Conservation (phyloP, 2,113 vertebrate genomes). For the Aptenodytes patagonicus region DNA sequence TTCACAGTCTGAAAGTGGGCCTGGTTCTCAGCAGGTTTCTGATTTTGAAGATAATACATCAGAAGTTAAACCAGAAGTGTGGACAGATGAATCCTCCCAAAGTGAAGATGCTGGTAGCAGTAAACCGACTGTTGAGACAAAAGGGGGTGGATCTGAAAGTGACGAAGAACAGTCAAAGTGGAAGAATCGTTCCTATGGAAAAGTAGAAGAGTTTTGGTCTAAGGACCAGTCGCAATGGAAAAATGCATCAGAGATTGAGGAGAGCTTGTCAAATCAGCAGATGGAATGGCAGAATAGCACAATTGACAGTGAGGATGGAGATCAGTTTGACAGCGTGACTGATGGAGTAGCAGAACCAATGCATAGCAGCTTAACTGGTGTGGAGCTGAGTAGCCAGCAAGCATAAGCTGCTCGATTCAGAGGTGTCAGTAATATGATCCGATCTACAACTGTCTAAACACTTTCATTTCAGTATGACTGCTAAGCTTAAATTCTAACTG, state of each 20-base stretch:
- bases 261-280: conserved; percentile 76
- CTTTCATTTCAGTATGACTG: conserved; percentile 47
- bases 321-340: conserved; percentile 76
- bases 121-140: conserved; percentile 75
- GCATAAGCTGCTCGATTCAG: conserved; percentile 41
- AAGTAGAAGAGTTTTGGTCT: conserved; percentile 81
- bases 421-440: neutral
- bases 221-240: conserved; percentile 83
- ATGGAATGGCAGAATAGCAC: conserved; percentile 82
- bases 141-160: conserved; percentile 63
- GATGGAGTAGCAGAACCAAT: conserved; percentile 76
- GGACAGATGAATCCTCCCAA: conserved; percentile 81
- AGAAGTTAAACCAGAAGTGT: conserved; percentile 75
- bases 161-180: conserved; percentile 77
- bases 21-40: conserved; percentile 74
- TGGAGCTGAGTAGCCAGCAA: conserved; percentile 84
- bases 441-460: conserved; percentile 29
- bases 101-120: conserved; percentile 81
- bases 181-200: conserved; percentile 83
- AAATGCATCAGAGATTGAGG: conserved; percentile 71
- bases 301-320: conserved; percentile 80
- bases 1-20: conserved; percentile 76
- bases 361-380: conserved; percentile 75
- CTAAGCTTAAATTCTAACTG: conserved; percentile 38
- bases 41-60: conserved; percentile 76